phyloP scores from a whole-genome alignment of 2,113 vertebrate genomes.

The Puffinus mauretanicus region DNA sequence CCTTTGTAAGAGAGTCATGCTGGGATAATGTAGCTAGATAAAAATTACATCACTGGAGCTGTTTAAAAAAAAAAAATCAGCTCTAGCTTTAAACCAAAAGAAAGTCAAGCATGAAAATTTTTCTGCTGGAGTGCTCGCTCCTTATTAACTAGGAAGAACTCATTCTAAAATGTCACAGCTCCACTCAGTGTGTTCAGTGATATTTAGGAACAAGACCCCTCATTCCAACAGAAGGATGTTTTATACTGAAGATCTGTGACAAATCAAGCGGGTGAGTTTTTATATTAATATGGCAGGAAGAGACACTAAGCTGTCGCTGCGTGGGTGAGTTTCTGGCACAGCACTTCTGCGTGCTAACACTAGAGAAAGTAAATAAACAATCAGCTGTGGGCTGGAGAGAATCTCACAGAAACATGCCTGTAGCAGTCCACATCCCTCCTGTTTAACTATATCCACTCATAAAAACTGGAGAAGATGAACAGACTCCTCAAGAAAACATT shows the following conservation, averaged over 20 bases:
- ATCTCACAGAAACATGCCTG: not conserved
- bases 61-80: not conserved
- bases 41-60: not conserved
- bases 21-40: not conserved
- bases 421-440: not conserved
- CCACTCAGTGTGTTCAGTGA: accelerated
- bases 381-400: not conserved
- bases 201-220: not conserved
- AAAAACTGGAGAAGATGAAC: not conserved
- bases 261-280: not conserved
- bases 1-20: not conserved
- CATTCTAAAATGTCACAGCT: accelerated
- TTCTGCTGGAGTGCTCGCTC: not conserved
- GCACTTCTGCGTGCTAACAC: not conserved
- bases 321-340: not conserved
- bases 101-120: not conserved
- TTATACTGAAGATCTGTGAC: not conserved
- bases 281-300: not conserved
- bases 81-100: not conserved
- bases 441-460: not conserved
- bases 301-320: not conserved
- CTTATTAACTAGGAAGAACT: not conserved
- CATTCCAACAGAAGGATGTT: not conserved
- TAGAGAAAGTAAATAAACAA: not conserved
- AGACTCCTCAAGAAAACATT: not conserved